Conservation (phyloP, 2,888 invertebrate species). For the Drosophila fulvimacula region DNA sequence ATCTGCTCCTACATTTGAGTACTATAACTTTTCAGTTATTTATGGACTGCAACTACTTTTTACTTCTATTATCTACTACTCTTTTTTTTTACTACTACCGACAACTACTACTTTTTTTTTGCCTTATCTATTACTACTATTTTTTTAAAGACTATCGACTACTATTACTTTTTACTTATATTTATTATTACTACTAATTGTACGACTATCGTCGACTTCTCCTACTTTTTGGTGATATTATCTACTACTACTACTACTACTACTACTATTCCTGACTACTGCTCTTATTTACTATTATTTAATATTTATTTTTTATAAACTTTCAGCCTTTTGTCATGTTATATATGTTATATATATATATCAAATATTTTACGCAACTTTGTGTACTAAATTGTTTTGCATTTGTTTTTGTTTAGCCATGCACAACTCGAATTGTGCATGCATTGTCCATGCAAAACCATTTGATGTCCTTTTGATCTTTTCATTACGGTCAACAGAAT, state of each 20-base stretch:
- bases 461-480: slow-evolving; percentile 60
- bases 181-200: neutral
- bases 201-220: too few relatives aligned
- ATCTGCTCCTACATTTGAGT: neutral
- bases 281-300: neutral
- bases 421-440: neutral
- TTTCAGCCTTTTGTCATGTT: neutral
- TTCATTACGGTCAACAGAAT: slow-evolving; percentile 52
- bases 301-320: neutral
- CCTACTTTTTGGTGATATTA: neutral
- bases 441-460: slow-evolving; percentile 20
- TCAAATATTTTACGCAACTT: neutral
- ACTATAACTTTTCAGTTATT: too few relatives aligned
- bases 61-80: too few relatives aligned
- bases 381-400: neutral
- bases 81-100: too few relatives aligned
- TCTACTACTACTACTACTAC: neutral
- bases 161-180: neutral
- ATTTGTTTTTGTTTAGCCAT: slow-evolving; percentile 10
- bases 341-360: neutral
- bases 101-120: too few relatives aligned
- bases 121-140: neutral
- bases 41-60: too few relatives aligned
- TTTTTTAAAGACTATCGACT: neutral
- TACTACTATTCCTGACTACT: neutral